Evolutionary conservation across 2,888 invertebrate species (phyloP), one percentile per base, ranked within the genome.

Genomic region (Eristalinus aeneus): DNA sequence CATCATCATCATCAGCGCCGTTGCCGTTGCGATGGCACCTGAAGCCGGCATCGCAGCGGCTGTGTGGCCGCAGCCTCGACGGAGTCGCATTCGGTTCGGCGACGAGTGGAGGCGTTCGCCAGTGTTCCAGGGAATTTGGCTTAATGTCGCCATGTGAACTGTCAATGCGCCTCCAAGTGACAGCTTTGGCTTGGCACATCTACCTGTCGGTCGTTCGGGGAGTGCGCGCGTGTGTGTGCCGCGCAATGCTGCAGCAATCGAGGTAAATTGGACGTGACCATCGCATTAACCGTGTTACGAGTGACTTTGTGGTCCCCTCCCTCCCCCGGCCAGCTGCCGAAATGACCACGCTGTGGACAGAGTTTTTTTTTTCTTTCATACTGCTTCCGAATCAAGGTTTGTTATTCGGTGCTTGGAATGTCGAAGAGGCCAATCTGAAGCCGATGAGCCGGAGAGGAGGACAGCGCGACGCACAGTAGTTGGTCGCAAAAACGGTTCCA

Each of bases 221-320:
- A 31, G 39, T 27, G 64, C 36, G 32, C 60, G 71, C n/a, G 11
- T 32, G 32, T 54, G 76, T 46, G 58, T 56, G 54, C 22, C 20
- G 39, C n/a, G 69, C 72, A 54, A 32, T 71, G 71, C 63, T 71
- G 64, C 68, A 69, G 67, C 73, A 56, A 86, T 86, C 82, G 82
- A 78, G 75, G 87, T 87, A 87, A 87, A 87, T 87, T 87, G 80
- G 85, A 88, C 87, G 87, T 88, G 87, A 88, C 87, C 77, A 80
- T 85, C 76, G 87, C 87, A 85, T 88, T 88, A 88, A 88, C 87
- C 87, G 84, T 88, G 87, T 88, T 88, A 88, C 87, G 73, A 64
- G 73, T 77, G 79, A 74, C 65, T 32, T 68, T 63, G 74, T 78
- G 60, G 60, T 85, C 76, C 74, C 8, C 46, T 46, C 8, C 46